These are phyloP conservation scores for Drosophila sulfurigaster DNA, from an alignment of 1,140 invertebrate species.

Conservation along the genomic window DNA sequence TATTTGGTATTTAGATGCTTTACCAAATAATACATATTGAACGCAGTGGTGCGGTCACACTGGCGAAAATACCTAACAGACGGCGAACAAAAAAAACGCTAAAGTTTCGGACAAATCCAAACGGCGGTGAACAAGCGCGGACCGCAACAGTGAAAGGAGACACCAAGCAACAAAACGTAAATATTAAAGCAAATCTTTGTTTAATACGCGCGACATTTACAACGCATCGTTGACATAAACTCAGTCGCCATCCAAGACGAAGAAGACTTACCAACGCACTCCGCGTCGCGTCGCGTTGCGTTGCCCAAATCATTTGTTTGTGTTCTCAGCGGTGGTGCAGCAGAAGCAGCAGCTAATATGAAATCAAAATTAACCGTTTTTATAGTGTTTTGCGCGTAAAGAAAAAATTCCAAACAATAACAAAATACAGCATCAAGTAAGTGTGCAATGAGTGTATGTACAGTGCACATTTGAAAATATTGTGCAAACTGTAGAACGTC, in stretches of 20 bases:
- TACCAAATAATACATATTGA: background rate
- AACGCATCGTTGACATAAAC: conserved; percentile 13
- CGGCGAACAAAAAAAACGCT: conserved; percentile 25
- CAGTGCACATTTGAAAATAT: conserved; percentile 4
- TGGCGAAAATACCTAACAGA: conserved; percentile 22
- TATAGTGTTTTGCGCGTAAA: conserved; percentile 41
- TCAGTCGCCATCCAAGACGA: background rate
- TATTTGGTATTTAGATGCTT: background rate
- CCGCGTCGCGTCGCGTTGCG: conserved; percentile 13
- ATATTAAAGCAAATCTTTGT: conserved; percentile 13
- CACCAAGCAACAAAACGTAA: conserved; percentile 23
- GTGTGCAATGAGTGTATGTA: conserved; percentile 1
- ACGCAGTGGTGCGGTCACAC: background rate
- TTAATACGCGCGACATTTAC: conserved; percentile 3
- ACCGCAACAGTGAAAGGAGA: conserved; percentile 19
- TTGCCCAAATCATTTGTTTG: conserved; percentile 24
- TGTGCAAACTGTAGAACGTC: conserved; percentile 18
- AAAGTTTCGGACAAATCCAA: conserved; percentile 33
- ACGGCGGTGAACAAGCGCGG: conserved; percentile 42
- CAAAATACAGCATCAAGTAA: conserved; percentile 17
- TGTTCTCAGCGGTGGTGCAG: conserved; percentile 19
- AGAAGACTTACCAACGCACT: conserved; percentile 18
- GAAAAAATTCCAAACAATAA: conserved; percentile 11
- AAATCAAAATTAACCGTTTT: conserved; percentile 58
- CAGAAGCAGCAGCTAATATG: conserved; percentile 23